A percentile compares a stretch with the other conserved stretches of the same genome.
Evolutionary conservation across 1,140 invertebrate species (phyloP).

Genomic region (Lordiphosa collinella): DNA sequence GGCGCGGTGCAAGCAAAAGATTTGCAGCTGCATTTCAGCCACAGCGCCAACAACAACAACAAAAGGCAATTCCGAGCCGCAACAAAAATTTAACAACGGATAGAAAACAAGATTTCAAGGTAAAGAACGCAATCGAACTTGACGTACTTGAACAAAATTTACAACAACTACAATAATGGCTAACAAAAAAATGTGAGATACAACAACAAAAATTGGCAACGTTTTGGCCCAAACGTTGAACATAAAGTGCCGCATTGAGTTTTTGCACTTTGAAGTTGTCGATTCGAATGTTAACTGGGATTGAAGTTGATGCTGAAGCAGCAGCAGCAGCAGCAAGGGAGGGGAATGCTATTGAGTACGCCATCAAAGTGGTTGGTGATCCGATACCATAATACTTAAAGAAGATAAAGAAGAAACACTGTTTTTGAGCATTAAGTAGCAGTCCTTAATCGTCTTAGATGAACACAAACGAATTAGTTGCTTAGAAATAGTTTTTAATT

Average conservation of each 20-base stretch:
- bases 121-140: constrained; percentile 77
- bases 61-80: constrained; percentile 44
- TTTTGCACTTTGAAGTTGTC: constrained; percentile 35
- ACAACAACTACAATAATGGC: constrained; percentile 49
- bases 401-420: too few species aligned
- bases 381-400: too few species aligned
- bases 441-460: too few species aligned
- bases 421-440: too few species aligned
- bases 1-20: constrained; percentile 55
- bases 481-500: too few species aligned
- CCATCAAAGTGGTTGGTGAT: too few species aligned
- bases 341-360: background rate
- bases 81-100: constrained; percentile 66
- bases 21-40: constrained; percentile 56
- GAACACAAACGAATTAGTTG: too few species aligned
- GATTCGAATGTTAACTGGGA: too few species aligned
- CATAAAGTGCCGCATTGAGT: constrained; percentile 51
- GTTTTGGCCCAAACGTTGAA: constrained; percentile 55
- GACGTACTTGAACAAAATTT: constrained; percentile 76
- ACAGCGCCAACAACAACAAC: constrained; percentile 25
- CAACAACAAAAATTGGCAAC: constrained; percentile 52
- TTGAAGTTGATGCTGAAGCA: constrained; percentile 10
- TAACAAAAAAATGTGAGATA: constrained; percentile 19
- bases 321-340: too few species aligned
- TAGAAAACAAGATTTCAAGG: constrained; percentile 78